These are phyloP conservation scores for Urocynchramus pylzowi DNA, from an alignment of 2,113 vertebrate species.

Conservation along the genomic window DNA sequence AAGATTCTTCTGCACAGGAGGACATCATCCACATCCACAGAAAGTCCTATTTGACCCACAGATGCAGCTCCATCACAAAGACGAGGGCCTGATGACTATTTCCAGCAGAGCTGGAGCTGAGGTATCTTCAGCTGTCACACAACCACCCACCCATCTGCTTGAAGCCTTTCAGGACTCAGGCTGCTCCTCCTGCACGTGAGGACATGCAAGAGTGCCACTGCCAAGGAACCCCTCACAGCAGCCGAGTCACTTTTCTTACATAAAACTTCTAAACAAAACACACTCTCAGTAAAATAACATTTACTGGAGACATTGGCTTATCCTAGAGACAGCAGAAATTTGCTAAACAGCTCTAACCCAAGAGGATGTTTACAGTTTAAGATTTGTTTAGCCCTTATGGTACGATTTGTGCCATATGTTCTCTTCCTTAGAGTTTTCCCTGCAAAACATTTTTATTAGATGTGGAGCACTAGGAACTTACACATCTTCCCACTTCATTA, in stretches of 20 bases:
- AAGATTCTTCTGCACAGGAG: neutral
- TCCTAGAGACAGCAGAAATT: slow-evolving; percentile 44
- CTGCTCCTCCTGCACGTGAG: fast-evolving
- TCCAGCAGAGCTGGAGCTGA: neutral
- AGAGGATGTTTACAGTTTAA: slow-evolving; percentile 63
- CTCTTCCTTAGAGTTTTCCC: slow-evolving; percentile 57
- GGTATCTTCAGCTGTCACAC: neutral
- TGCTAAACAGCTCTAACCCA: slow-evolving; percentile 36
- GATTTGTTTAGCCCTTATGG: slow-evolving; percentile 46
- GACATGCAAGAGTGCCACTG: neutral
- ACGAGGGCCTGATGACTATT: neutral
- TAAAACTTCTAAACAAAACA: slow-evolving; percentile 31
- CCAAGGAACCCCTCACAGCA: neutral
- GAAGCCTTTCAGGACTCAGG: neutral
- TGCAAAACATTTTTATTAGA: neutral
- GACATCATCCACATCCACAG: neutral
- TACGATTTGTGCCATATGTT: slow-evolving; percentile 66
- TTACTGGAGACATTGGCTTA: slow-evolving; percentile 3
- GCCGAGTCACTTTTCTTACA: neutral
- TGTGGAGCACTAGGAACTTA: neutral
- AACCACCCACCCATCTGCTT: fast-evolving
- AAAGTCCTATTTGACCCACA: neutral
- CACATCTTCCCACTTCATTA: neutral
- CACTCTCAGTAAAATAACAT: slow-evolving; percentile 23
- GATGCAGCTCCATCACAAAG: neutral